A percentile compares a stretch with the other conserved stretches of the same genome.
Conservation (phyloP, 2,797 vertebrate genomes). For the Leuciscus waleckii region DNA sequence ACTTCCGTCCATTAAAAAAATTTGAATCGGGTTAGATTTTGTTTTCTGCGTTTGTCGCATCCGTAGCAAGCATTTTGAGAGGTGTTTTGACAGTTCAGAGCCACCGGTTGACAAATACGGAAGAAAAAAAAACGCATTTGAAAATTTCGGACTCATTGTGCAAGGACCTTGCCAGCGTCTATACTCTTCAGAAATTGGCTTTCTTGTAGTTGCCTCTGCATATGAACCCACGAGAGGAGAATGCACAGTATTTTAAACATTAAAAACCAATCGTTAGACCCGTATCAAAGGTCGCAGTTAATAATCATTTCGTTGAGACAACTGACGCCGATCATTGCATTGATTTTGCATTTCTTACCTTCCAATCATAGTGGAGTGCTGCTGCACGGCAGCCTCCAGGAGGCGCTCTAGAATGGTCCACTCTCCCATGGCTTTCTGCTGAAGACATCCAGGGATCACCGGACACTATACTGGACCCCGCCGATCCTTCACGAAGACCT, state of each 20-base stretch:
- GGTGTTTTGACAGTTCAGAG: too few species aligned
- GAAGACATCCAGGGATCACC: conserved; percentile 71
- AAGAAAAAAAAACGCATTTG: too few species aligned
- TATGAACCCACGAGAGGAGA: neutral
- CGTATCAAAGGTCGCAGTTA: neutral
- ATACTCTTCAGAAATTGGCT: neutral
- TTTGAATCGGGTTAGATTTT: too few species aligned
- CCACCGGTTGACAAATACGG: too few species aligned
- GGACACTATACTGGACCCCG: conserved; percentile 55
- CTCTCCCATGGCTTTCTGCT: conserved; percentile 83
- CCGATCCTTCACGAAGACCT: conserved; percentile 43
- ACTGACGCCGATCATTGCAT: neutral
- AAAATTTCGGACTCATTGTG: too few species aligned
- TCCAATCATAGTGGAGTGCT: conserved; percentile 92
- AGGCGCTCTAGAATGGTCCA: conserved; percentile 93
- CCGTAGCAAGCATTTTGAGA: too few species aligned
- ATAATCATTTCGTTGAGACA: neutral
- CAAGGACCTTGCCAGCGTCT: neutral
- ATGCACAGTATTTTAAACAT: neutral
- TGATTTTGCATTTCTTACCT: conserved; percentile 73
- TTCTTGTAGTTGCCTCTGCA: neutral
- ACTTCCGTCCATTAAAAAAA: too few species aligned
- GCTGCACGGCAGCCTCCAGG: conserved; percentile 90
- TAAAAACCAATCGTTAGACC: neutral
- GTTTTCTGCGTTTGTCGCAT: too few species aligned